phyloP scores from a whole-genome alignment of 2,113 vertebrate species.

The Eolophus roseicapilla region DNA sequence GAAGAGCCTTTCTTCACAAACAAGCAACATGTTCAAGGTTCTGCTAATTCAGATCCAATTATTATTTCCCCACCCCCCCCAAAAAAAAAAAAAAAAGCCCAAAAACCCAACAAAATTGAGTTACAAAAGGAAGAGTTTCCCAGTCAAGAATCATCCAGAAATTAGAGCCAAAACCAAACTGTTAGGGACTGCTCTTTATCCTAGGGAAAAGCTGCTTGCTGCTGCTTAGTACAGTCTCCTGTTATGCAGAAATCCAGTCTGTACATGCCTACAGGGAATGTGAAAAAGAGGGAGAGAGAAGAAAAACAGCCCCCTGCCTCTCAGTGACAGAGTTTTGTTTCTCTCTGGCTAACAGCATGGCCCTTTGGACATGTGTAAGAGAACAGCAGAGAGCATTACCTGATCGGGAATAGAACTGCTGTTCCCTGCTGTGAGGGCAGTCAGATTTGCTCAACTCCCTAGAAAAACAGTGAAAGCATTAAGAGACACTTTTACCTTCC shows the following conservation, averaged over 20 bases:
- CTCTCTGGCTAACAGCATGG: background rate
- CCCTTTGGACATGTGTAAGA: background rate
- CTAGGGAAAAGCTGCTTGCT: background rate
- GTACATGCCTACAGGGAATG: background rate
- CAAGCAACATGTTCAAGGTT: background rate
- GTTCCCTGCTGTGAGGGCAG: background rate
- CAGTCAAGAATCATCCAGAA: background rate
- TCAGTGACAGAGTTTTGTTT: background rate
- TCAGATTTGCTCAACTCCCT: background rate
- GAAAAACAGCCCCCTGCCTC: background rate
- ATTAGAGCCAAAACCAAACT: background rate
- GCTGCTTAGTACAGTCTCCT: background rate
- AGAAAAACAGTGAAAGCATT: background rate
- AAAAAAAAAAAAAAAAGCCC: background rate
- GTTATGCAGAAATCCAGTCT: background rate
- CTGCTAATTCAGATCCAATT: background rate
- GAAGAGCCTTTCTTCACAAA: background rate
- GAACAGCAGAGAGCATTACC: background rate
- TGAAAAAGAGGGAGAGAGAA: background rate
- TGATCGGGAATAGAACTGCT: background rate
- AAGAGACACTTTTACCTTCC: constrained; percentile 17
- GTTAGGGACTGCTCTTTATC: background rate
- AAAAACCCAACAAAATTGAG: background rate
- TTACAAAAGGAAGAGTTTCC: constrained; percentile 9
- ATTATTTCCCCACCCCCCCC: background rate